Conservation (phyloP, 2,888 invertebrate species). For the Stenodera caucasica region DNA sequence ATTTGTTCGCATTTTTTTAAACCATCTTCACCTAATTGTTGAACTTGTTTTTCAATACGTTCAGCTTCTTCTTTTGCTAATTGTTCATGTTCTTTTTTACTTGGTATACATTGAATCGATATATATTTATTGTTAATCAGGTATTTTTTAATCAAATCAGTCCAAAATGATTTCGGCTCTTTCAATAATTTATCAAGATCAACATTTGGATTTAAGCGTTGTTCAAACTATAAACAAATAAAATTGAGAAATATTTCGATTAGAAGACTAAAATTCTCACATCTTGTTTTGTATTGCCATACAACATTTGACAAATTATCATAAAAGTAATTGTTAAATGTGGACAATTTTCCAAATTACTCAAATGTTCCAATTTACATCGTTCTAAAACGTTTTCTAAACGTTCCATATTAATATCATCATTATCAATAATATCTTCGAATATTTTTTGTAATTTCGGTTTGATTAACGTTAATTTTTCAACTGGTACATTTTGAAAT, state of each 20-base stretch:
- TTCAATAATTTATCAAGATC: slow-evolving; percentile 63
- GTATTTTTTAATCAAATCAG: slow-evolving; percentile 67
- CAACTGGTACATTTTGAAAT: slow-evolving; percentile 74
- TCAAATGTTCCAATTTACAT: slow-evolving; percentile 68
- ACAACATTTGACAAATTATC: slow-evolving; percentile 81
- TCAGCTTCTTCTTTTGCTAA: slow-evolving; percentile 74
- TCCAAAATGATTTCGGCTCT: slow-evolving; percentile 72
- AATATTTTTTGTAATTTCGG: slow-evolving; percentile 60
- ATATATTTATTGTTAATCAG: slow-evolving; percentile 66
- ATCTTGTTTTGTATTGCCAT: slow-evolving; percentile 72
- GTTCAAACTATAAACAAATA: slow-evolving; percentile 60
- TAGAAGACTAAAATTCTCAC: slow-evolving; percentile 58
- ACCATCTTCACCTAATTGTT: slow-evolving; percentile 68
- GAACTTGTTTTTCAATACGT: slow-evolving; percentile 68
- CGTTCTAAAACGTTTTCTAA: slow-evolving; percentile 73
- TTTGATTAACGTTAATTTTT: slow-evolving; percentile 66
- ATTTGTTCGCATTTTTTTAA: slow-evolving; percentile 64
- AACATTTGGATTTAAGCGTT: slow-evolving; percentile 69
- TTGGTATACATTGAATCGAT: slow-evolving; percentile 68
- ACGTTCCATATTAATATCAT: slow-evolving; percentile 73
- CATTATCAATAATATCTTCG: slow-evolving; percentile 55
- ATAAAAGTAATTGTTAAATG: slow-evolving; percentile 76
- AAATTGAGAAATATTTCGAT: not conserved
- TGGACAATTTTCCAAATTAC: slow-evolving; percentile 74
- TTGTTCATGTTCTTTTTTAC: slow-evolving; percentile 64